These are phyloP conservation scores for Notechis scutatus DNA, from an alignment of 2,113 vertebrate species.

Conservation along the genomic window DNA sequence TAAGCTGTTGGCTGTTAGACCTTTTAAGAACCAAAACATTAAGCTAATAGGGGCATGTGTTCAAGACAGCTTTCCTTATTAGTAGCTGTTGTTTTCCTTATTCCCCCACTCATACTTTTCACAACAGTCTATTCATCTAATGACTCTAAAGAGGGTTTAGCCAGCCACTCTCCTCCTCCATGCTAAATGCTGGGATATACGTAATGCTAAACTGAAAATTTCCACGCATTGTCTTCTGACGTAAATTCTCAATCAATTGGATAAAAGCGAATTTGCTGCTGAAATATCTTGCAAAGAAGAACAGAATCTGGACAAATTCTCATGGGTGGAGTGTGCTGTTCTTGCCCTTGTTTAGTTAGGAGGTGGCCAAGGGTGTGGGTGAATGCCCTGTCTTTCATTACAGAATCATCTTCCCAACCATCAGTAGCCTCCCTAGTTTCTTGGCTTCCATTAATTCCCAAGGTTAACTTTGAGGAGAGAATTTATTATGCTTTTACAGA, in stretches of 20 bases:
- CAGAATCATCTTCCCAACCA: neutral
- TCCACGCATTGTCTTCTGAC: neutral
- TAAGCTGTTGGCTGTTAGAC: constrained; percentile 24
- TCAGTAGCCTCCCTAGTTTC: neutral
- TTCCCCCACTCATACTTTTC: neutral
- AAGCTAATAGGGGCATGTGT: constrained; percentile 60
- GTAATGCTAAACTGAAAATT: neutral
- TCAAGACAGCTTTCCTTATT: constrained; percentile 31
- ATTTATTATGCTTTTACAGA: neutral
- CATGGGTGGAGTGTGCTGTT: neutral
- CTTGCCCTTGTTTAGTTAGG: neutral
- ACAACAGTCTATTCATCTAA: neutral
- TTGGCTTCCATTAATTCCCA: neutral
- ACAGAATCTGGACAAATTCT: neutral
- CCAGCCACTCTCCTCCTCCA: neutral
- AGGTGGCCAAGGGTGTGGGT: neutral
- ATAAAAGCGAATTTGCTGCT: neutral
- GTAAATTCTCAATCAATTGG: neutral
- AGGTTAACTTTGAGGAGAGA: neutral
- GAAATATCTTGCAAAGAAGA: neutral
- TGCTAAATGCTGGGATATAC: neutral
- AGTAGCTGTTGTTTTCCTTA: neutral
- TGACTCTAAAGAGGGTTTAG: constrained; percentile 23
- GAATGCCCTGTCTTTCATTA: neutral
- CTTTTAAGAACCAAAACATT: constrained; percentile 48